phyloP scores from a whole-genome alignment of 2,888 invertebrate species.

The Choreutis nemorana region DNA sequence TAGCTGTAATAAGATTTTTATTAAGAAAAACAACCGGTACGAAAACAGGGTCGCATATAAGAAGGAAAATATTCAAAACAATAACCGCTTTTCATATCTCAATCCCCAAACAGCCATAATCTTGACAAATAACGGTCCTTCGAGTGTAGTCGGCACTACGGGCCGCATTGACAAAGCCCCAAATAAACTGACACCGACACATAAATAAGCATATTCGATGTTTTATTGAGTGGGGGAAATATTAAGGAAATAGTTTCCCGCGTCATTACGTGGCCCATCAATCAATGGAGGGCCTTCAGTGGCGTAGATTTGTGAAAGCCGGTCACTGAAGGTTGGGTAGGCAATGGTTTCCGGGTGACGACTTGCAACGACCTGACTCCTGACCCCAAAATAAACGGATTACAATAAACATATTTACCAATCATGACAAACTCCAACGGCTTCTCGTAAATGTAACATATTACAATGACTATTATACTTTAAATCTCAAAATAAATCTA shows the following conservation, averaged over 20 bases:
- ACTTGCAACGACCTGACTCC: no score
- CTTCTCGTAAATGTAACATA: no score
- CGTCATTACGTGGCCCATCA: slow-evolving; percentile 59
- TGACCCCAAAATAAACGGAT: no score
- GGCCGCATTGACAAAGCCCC: slow-evolving; percentile 55
- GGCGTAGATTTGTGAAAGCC: no score
- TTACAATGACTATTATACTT: no score
- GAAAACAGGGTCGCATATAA: slow-evolving; percentile 22
- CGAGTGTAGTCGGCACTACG: slow-evolving; percentile 49
- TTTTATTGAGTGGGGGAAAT: slow-evolving; percentile 65
- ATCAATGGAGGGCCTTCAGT: slow-evolving; percentile 48
- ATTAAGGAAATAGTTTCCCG: slow-evolving; percentile 62
- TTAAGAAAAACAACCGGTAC: slow-evolving; percentile 16
- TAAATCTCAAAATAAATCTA: no score
- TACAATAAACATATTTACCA: no score
- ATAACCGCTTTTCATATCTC: slow-evolving; percentile 59
- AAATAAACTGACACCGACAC: slow-evolving; percentile 55
- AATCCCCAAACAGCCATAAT: slow-evolving; percentile 56
- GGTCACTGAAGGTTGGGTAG: no score
- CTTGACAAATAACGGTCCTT: slow-evolving; percentile 63
- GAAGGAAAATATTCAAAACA: slow-evolving; percentile 56
- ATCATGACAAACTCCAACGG: no score
- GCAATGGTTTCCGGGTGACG: no score
- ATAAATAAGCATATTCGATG: slow-evolving; percentile 63
- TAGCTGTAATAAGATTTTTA: background rate